Conservation (phyloP, 2,797 vertebrate species). For the Enteromius afrohamiltoni region DNA sequence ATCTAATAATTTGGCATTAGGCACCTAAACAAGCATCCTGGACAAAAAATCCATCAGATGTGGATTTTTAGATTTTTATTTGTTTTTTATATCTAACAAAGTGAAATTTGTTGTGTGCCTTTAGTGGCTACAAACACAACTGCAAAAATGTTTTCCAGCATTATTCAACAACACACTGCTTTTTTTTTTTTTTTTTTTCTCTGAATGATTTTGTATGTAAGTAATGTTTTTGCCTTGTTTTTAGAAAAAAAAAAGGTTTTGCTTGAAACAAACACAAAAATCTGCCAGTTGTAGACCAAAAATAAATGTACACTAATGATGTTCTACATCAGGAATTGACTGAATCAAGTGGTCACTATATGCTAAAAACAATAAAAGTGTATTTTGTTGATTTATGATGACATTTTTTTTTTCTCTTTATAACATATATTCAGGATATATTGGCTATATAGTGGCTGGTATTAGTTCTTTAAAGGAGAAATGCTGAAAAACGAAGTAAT, state of each 20-base stretch:
- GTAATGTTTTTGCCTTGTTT: no score
- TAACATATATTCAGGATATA: not conserved
- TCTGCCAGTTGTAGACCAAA: no score
- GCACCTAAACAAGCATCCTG: not conserved
- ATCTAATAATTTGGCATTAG: constrained; percentile 21
- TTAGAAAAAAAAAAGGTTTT: no score
- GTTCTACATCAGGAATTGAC: not conserved
- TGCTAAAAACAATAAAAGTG: not conserved
- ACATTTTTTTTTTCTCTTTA: not conserved
- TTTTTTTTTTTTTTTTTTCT: no score
- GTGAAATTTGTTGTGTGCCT: not conserved
- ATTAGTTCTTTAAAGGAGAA: not conserved
- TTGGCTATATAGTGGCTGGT: not conserved
- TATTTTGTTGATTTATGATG: not conserved
- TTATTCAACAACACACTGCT: not conserved
- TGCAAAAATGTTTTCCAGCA: not conserved
- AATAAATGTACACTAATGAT: not conserved
- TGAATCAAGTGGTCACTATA: not conserved
- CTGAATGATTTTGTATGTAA: no score
- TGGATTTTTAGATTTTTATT: not conserved
- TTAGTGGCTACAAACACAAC: not conserved
- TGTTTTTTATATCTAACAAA: not conserved
- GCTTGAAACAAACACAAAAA: no score
- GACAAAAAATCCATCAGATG: not conserved
- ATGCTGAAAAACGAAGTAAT: not conserved